A percentile compares a stretch with the other conserved stretches of the same genome.
These are phyloP conservation scores for Tor tambroides DNA, from an alignment of 2,113 vertebrate genomes.

Conservation along the genomic window DNA sequence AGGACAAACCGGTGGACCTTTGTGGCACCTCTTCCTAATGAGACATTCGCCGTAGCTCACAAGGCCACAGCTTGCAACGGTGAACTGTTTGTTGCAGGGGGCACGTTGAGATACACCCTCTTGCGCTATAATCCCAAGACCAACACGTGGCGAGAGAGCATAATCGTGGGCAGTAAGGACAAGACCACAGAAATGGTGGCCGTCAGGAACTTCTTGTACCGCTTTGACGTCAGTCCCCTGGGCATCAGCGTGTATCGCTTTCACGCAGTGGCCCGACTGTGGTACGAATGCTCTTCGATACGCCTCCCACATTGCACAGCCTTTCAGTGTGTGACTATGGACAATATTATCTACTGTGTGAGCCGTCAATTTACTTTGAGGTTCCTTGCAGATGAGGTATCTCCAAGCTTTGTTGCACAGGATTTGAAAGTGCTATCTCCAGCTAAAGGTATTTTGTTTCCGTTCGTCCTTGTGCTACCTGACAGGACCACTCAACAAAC, in stretches of 20 bases:
- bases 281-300: conserved; percentile 83
- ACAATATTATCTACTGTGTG: conserved; percentile 81
- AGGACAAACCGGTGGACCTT: conserved; percentile 86
- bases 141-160: conserved; percentile 78
- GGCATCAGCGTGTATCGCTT: conserved; percentile 86
- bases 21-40: conserved; percentile 82
- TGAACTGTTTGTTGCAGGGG: conserved; percentile 88
- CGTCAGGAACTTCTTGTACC: conserved; percentile 81
- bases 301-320: conserved; percentile 62
- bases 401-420: conserved; percentile 82
- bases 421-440: conserved; percentile 77
- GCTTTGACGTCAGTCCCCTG: conserved; percentile 83
- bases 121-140: conserved; percentile 79
- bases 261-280: conserved; percentile 79
- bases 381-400: conserved; percentile 84
- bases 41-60: conserved; percentile 91
- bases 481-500: conserved; percentile 70
- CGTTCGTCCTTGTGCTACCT: conserved; percentile 80
- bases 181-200: conserved; percentile 82
- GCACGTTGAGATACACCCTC: conserved; percentile 82
- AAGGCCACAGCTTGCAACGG: conserved; percentile 79
- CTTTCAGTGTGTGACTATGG: conserved; percentile 82
- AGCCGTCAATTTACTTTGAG: conserved; percentile 77
- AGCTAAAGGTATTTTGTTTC: conserved; percentile 81
- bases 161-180: conserved; percentile 72